Conservation (phyloP, 2,113 vertebrate genomes). For the Nothoprocta perdicaria region DNA sequence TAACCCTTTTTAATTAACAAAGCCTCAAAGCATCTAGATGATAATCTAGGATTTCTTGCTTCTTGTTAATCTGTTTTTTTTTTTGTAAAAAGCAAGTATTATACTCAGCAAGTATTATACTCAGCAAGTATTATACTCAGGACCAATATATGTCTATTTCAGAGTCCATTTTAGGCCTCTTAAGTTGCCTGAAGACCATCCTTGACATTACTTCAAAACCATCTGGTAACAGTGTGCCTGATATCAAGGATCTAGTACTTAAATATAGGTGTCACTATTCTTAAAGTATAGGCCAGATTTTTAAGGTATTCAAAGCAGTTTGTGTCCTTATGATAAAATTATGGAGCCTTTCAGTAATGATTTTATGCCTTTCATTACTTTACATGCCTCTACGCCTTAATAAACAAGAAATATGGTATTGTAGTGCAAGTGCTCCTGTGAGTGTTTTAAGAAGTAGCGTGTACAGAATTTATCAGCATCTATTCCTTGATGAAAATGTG, state of each 20-base stretch:
- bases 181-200: neutral
- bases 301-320: neutral
- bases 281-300: neutral
- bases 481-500: neutral
- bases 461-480: neutral
- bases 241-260: neutral
- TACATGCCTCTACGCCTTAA: neutral
- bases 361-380: neutral
- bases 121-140: neutral
- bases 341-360: neutral
- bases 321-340: neutral
- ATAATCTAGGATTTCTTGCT: neutral
- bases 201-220: neutral
- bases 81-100: neutral
- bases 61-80: neutral
- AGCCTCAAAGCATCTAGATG: neutral
- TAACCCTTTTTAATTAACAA: neutral
- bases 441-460: neutral
- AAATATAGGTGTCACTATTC: neutral
- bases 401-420: neutral
- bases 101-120: neutral
- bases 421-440: neutral
- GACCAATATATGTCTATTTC: neutral
- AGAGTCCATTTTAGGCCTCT: neutral
- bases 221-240: neutral